These are phyloP conservation scores for Dermatophagoides farinae DNA, from an alignment of 1,140 invertebrate genomes.

Conservation along the genomic window DNA sequence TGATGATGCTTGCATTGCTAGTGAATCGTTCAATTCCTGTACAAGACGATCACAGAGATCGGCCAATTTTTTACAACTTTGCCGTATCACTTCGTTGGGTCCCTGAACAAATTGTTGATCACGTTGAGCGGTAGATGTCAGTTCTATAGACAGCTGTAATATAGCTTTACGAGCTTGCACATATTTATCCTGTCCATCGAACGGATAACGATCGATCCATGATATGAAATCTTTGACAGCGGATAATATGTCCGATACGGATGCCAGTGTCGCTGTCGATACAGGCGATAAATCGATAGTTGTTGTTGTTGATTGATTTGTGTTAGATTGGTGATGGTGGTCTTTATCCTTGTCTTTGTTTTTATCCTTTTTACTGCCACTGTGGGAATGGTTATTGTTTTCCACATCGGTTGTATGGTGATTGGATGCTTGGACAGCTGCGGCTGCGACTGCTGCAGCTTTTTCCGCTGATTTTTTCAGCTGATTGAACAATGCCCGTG, in stretches of 20 bases:
- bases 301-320: constrained; percentile 6
- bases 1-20: constrained; percentile 64
- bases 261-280: constrained; percentile 55
- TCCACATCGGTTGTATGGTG: constrained; percentile 20
- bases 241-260: constrained; percentile 56
- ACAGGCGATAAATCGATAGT: constrained; percentile 25
- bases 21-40: constrained; percentile 61
- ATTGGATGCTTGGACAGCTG: constrained; percentile 32
- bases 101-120: constrained; percentile 57
- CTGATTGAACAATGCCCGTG: constrained; percentile 53
- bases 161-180: constrained; percentile 43
- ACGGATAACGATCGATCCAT: constrained; percentile 58
- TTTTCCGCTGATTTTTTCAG: constrained; percentile 20
- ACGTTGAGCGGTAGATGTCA: constrained; percentile 62
- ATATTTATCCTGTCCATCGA: constrained; percentile 44
- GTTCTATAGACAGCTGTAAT: constrained; percentile 53
- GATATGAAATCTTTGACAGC: constrained; percentile 40
- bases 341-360: constrained; percentile 1
- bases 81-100: constrained; percentile 39
- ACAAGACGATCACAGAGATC: constrained; percentile 65
- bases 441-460: neutral
- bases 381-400: neutral
- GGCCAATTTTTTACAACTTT: constrained; percentile 41
- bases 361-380: neutral
- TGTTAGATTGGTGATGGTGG: neutral